Evolutionary conservation across 35 echinoderm and acorn worm species (phyloP).

Genomic region (Amphiura filiformis): DNA sequence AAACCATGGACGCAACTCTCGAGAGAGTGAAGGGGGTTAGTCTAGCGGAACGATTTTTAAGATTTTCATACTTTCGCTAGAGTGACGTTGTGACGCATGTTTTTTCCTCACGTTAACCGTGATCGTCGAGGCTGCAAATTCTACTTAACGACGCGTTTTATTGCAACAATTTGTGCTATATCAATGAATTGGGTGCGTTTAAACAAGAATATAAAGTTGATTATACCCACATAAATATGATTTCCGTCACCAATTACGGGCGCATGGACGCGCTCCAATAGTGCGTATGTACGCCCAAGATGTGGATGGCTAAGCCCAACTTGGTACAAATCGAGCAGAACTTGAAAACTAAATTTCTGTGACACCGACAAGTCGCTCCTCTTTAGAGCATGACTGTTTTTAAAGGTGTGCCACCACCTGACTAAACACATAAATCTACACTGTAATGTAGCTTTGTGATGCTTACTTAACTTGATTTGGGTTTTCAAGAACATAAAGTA

Average conservation of each 20-base stretch:
- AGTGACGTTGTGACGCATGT: too few species aligned
- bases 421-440: too few species aligned
- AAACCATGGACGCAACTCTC: too few species aligned
- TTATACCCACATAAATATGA: not conserved
- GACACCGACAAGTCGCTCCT: not conserved
- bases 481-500: too few species aligned
- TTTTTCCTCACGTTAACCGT: too few species aligned
- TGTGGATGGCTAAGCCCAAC: not conserved
- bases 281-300: constrained; percentile 9
- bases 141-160: not conserved
- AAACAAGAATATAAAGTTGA: not conserved
- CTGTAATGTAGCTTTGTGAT: too few species aligned
- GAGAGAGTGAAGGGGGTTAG: too few species aligned
- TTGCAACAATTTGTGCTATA: not conserved
- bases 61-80: too few species aligned
- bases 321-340: constrained; percentile 7
- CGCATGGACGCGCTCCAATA: not conserved
- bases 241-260: not conserved
- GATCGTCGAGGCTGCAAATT: not conserved
- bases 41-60: too few species aligned
- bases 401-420: not conserved
- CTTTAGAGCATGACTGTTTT: not conserved
- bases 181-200: not conserved
- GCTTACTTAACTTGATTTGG: too few species aligned
- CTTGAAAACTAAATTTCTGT: not conserved